phyloP scores from a whole-genome alignment of 2,113 vertebrate species.

The Amblyornis subalaris region DNA sequence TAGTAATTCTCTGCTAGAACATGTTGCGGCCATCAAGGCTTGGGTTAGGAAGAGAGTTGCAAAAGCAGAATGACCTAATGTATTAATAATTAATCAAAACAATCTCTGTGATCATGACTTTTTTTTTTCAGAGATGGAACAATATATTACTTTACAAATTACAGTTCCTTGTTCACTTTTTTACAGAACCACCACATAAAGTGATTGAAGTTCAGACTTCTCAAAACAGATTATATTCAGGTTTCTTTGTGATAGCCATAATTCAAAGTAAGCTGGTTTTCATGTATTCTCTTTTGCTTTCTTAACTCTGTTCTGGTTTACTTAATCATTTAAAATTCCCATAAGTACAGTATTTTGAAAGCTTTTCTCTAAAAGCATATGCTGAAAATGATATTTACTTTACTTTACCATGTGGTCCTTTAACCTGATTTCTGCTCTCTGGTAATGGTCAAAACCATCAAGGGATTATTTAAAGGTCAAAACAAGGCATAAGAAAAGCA shows the following conservation, averaged over 20 bases:
- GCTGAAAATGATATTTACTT: neutral
- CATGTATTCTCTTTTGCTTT: neutral
- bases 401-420: neutral
- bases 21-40: neutral
- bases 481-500: neutral
- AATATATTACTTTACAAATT: neutral
- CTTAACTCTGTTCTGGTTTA: neutral
- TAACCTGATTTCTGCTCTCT: neutral
- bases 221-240: neutral
- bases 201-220: neutral
- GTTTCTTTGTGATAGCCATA: neutral
- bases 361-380: neutral
- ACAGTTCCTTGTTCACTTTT: neutral
- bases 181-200: neutral
- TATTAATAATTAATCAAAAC: neutral
- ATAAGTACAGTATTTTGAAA: neutral
- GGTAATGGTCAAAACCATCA: neutral
- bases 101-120: neutral
- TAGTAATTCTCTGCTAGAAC: neutral
- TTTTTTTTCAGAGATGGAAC: neutral
- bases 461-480: neutral
- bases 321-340: neutral
- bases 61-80: neutral
- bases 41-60: conserved; percentile 12
- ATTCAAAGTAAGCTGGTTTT: neutral